A percentile compares a stretch with the other conserved stretches of the same genome.
Evolutionary conservation across 2,888 invertebrate species (phyloP).

Genomic region (Limnephilus auricula): DNA sequence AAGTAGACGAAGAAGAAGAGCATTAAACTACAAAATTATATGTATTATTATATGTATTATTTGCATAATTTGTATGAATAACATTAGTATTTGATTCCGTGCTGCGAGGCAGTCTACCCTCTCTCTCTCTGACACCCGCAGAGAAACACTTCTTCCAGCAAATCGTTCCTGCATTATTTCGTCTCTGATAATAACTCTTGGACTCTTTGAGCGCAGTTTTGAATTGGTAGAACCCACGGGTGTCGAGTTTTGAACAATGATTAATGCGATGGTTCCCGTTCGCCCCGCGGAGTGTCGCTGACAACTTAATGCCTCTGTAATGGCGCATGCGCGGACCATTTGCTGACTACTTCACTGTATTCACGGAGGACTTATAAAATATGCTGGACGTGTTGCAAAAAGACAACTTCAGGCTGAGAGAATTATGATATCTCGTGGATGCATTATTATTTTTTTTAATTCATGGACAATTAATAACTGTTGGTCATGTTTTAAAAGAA

Average conservation of each 20-base stretch:
- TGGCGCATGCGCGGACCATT: not conserved
- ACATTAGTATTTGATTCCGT: not conserved
- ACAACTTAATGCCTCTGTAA: constrained; percentile 33
- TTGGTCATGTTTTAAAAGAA: too few relatives aligned
- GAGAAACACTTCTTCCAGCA: not conserved
- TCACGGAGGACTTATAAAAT: not conserved
- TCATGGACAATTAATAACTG: too few relatives aligned
- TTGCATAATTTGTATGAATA: not conserved
- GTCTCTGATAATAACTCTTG: not conserved
- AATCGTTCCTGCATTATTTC: not conserved
- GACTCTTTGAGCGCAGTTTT: not conserved
- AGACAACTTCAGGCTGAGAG: not conserved
- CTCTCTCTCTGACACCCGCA: not conserved
- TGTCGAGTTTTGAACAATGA: constrained; percentile 5
- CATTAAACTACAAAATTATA: not conserved
- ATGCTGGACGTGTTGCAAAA: not conserved
- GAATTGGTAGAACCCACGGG: not conserved
- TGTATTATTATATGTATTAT: not conserved
- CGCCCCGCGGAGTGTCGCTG: constrained; percentile 31
- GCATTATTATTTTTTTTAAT: not conserved
- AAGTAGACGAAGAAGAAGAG: not conserved
- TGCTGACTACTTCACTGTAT: not conserved
- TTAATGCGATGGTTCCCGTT: not conserved
- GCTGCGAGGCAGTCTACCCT: not conserved
- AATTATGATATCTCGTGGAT: not conserved